Evolutionary conservation across 2,888 invertebrate genomes (phyloP), one percentile per base, ranked within the genome.

Genomic region (Cephus spinipes): DNA sequence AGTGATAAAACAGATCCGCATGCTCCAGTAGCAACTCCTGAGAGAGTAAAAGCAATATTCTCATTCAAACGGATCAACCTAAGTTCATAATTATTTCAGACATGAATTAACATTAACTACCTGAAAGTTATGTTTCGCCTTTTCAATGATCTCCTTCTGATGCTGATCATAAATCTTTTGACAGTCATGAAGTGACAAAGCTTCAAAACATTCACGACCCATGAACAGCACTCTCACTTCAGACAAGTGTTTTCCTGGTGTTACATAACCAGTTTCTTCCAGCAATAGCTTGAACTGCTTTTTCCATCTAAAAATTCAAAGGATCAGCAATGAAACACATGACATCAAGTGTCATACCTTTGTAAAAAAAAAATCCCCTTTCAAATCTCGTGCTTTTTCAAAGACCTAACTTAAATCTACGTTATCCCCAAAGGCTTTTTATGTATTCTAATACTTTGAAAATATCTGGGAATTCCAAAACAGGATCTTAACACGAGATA

Each of bases 161-260:
- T 98, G 98, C 85, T 96, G 95, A 87, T 98, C 98, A 91, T 98
- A 99, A 85, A 99, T 98, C 87, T 96, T 94, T 89, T 97, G 96
- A 88, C 97, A 96, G 90, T 98, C 98, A 78, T 96, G 95, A 87
- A 98, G 98, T 0, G 97, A 95, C 76, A 99, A 93, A 15, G 97
- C 96, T 92, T 98, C 98, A 91, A 97, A 98, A 89, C 98, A 98
- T 91, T 98, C 98, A 69, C 98, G 94, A 0, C 98, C 98, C 96
- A 98, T 96, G 89, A 99, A 96, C 79, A 98, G 93, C 4, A 98
- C 97, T 76, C 97, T 93, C 68, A 98, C 97, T 92, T 98, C 98
- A 0, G 96, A 95, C 83, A 98, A 92, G 86, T 96, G 95, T 92
- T 98, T 98, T n/a, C 98, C 98, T 1, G 98, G 98, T 0, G 98